Conservation (phyloP, 1,140 invertebrate species). For the Macrotrachela quadricornifera region DNA sequence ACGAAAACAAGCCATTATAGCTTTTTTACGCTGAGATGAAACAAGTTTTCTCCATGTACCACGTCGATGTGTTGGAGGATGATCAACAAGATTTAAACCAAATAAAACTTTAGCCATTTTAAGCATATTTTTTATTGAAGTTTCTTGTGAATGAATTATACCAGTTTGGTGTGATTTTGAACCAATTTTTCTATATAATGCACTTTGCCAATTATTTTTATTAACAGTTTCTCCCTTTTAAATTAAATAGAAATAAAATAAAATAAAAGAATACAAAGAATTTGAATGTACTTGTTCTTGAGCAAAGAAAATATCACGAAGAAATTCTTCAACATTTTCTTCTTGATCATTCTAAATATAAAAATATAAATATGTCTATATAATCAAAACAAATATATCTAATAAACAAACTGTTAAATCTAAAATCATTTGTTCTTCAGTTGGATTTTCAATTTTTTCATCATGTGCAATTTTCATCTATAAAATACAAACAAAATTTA, state of each 20-base stretch:
- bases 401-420: too few relatives aligned
- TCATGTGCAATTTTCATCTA: too few relatives aligned
- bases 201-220: slow-evolving; percentile 64
- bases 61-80: slow-evolving; percentile 82
- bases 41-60: slow-evolving; percentile 85
- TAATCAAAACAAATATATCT: too few relatives aligned
- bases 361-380: too few relatives aligned
- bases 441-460: too few relatives aligned
- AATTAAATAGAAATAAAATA: background rate
- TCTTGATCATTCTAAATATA: slow-evolving; percentile 62
- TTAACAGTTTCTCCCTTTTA: background rate
- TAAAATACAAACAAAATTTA: too few relatives aligned
- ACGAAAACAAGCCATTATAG: slow-evolving; percentile 96
- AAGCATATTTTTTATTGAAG: slow-evolving; percentile 53
- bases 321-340: slow-evolving; percentile 78
- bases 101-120: slow-evolving; percentile 97
- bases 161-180: slow-evolving; percentile 36
- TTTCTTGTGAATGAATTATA: too few relatives aligned
- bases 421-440: too few relatives aligned
- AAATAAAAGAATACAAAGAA: background rate
- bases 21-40: slow-evolving; percentile 89
- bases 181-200: slow-evolving; percentile 84
- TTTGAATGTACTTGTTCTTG: slow-evolving; percentile 51
- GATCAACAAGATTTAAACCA: slow-evolving; percentile 96
- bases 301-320: slow-evolving; percentile 67